Evolutionary conservation across 1,140 invertebrate species (phyloP).

Genomic region (Mercenaria mercenaria): DNA sequence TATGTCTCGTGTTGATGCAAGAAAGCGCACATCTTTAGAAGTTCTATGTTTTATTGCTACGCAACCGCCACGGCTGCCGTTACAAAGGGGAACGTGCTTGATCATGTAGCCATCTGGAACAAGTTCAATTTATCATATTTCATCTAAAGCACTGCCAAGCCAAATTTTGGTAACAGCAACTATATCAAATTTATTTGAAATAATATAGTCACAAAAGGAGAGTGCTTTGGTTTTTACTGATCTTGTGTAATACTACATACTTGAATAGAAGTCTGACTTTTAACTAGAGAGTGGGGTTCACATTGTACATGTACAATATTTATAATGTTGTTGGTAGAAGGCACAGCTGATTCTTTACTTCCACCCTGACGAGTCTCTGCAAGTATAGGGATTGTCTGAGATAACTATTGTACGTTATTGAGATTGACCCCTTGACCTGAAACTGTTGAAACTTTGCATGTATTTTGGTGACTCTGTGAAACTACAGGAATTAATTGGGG

Average conservation of each 20-base stretch:
- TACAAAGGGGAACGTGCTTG: background rate
- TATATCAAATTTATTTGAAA: constrained; percentile 16
- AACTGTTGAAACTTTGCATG: too few relatives aligned
- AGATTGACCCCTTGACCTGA: too few relatives aligned
- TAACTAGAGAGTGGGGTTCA: too few relatives aligned
- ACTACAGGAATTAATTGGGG: too few relatives aligned
- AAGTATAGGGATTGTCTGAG: too few relatives aligned
- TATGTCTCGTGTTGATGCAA: too few relatives aligned
- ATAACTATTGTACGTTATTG: too few relatives aligned
- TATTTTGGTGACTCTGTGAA: too few relatives aligned
- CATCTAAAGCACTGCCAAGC: background rate
- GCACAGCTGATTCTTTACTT: background rate
- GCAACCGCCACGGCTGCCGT: background rate
- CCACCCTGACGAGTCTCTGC: too few relatives aligned
- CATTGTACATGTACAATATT: too few relatives aligned
- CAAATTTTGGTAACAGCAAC: constrained; percentile 19
- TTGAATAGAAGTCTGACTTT: too few relatives aligned
- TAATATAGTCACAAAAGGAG: constrained; percentile 11
- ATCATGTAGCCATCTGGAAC: background rate
- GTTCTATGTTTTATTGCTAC: constrained; percentile 1
- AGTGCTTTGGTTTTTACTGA: constrained; percentile 13
- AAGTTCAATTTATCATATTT: constrained; percentile 16
- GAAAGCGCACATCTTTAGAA: too few relatives aligned
- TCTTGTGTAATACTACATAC: background rate
- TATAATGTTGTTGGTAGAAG: background rate